A percentile compares a stretch with the other conserved stretches of the same genome.
Conservation (phyloP, 2,797 vertebrate genomes). For the Scomberomorus guttatus region DNA sequence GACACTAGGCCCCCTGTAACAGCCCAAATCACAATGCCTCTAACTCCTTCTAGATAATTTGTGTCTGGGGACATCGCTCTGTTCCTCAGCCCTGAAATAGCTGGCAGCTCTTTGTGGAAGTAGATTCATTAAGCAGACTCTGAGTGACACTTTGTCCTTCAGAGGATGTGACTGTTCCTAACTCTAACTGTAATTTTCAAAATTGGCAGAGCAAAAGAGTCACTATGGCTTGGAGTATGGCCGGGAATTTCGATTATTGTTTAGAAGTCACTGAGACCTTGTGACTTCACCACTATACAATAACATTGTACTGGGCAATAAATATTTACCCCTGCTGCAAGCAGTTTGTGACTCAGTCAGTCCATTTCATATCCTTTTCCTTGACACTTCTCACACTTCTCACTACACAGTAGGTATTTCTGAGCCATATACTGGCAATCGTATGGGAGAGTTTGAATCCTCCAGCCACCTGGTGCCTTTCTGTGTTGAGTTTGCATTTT, state of each 20-base stretch:
- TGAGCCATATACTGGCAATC: neutral
- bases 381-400: too few relatives aligned
- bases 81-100: conserved; percentile 21
- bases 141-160: conserved; percentile 47
- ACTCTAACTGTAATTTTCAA: conserved; percentile 21
- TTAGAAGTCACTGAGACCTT: neutral
- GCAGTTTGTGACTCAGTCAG: neutral
- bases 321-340: neutral
- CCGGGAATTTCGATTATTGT: neutral
- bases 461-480: too few relatives aligned
- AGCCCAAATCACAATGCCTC: conserved; percentile 23
- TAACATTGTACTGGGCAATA: neutral
- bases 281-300: neutral
- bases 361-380: neutral
- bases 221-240: neutral
- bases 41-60: conserved; percentile 22
- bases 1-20: conserved; percentile 4
- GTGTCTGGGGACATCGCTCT: conserved; percentile 33
- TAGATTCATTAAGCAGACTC: conserved; percentile 41
- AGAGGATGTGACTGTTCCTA: conserved; percentile 16
- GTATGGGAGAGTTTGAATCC: too few relatives aligned
- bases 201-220: conserved; percentile 10
- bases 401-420: neutral
- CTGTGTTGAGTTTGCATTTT: too few relatives aligned
- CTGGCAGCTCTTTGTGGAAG: conserved; percentile 36